Evolutionary conservation across 2,888 invertebrate species (phyloP), one percentile per base, ranked within the genome.

Genomic region (Hofmannophila pseudospretella): DNA sequence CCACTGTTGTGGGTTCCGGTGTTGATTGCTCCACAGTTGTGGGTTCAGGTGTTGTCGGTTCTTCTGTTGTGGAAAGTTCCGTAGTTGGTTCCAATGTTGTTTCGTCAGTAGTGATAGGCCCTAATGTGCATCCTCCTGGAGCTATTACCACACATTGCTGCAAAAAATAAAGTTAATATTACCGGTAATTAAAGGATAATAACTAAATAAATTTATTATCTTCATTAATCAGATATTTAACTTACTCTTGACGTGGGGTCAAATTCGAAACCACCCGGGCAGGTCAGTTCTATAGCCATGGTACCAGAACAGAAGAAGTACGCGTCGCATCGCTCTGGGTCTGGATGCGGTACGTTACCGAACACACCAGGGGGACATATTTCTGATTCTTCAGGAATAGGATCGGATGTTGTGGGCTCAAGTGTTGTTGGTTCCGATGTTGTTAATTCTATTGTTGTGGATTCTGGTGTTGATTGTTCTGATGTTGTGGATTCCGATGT

Each of bases 271-370:
- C 62, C 64, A 0, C 30, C 28, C 1, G 41, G 25, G 33, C 63
- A 63, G 26, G 26, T 45, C 0, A 65, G 34, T 2, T 40, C 45
- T 11, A 64, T 41, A 0, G 55, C 38, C 0, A 39, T 29, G 0
- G 54, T 58, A 3, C 45, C 54, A 0, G 54, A 38, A 14, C 67
- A 67, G 47, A 66, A 44, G 32, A 47, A 62, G 39, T 53, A 68
- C 4, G 47, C 41, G 34, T 57, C 43, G 35, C 68, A 68, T 0
- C 36, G 29, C 0, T 48, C 38, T 0, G 63, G 47, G 0, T 48
- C 38, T 0, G 63, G 47, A 0, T 27, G 27, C 2, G 27, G 10
- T 11, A 66, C 28, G 12, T 54, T 54, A 1, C 61, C 62, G 7
- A 60, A 51, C 0, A 41, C 32, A 1, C 49, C 58, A 2, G 51